Conservation (phyloP, 2,797 vertebrate genomes). For the Labeo calbasu region DNA sequence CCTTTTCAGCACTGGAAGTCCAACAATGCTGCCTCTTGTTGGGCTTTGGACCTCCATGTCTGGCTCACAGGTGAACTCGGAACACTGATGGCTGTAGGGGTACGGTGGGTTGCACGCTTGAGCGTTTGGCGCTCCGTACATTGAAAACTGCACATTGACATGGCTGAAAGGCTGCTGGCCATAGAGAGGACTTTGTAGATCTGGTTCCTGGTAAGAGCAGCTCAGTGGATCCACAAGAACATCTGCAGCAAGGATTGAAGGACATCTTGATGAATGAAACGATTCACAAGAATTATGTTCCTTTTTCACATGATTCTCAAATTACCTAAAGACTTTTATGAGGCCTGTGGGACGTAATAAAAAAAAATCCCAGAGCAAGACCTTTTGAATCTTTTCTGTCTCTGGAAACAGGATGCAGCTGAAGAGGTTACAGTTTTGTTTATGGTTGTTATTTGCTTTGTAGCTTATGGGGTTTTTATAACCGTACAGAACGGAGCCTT, state of each 20-base stretch:
- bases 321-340: constrained; percentile 65
- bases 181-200: constrained; percentile 85
- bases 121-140: constrained; percentile 77
- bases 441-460: constrained; percentile 53
- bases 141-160: constrained; percentile 76
- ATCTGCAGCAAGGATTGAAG: constrained; percentile 74
- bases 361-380: constrained; percentile 60
- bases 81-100: constrained; percentile 78
- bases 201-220: constrained; percentile 84
- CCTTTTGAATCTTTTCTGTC: constrained; percentile 66
- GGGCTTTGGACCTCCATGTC: constrained; percentile 65
- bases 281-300: constrained; percentile 57
- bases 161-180: constrained; percentile 84
- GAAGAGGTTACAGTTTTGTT: constrained; percentile 67
- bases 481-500: constrained; percentile 50
- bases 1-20: constrained; percentile 78
- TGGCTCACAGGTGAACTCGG: constrained; percentile 75
- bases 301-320: constrained; percentile 63
- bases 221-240: constrained; percentile 86
- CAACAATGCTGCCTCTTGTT: constrained; percentile 64
- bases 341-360: constrained; percentile 68
- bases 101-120: constrained; percentile 80
- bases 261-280: constrained; percentile 27
- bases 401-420: constrained; percentile 81
- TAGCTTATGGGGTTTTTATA: constrained; percentile 55